These are phyloP conservation scores for Dendrocincla tyrannina DNA, from an alignment of 2,797 vertebrate species.

Conservation along the genomic window DNA sequence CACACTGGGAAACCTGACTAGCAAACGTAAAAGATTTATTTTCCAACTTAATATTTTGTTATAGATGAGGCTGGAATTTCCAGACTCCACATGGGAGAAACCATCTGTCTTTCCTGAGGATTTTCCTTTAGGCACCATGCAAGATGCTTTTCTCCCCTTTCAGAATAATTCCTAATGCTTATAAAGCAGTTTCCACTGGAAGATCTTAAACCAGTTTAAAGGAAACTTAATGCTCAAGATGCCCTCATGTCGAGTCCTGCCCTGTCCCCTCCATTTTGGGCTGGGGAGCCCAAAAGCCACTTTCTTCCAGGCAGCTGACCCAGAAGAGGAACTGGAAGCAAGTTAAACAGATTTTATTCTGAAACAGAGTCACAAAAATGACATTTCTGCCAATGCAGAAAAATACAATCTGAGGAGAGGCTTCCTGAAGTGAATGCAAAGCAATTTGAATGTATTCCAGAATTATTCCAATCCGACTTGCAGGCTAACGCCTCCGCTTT, in stretches of 20 bases:
- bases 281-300: not conserved
- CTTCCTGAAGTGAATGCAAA: constrained; percentile 15
- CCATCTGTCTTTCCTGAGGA: not conserved
- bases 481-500: not conserved
- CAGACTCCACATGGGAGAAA: not conserved
- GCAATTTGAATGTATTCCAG: not conserved
- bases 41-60: not conserved
- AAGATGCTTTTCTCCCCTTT: not conserved
- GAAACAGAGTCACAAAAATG: not conserved
- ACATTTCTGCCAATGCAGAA: not conserved
- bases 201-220: not conserved
- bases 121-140: not conserved
- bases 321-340: not conserved
- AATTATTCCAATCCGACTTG: not conserved
- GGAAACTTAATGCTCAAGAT: not conserved
- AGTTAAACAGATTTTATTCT: not conserved
- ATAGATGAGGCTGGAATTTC: not conserved
- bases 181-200: not conserved
- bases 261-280: not conserved
- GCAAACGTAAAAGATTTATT: not conserved
- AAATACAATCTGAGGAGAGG: not conserved
- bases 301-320: not conserved
- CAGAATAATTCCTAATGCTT: not conserved
- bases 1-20: not conserved
- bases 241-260: fast-evolving